Conservation (phyloP, 2,113 vertebrate species). For the Ptilorrhoa leucosticta region DNA sequence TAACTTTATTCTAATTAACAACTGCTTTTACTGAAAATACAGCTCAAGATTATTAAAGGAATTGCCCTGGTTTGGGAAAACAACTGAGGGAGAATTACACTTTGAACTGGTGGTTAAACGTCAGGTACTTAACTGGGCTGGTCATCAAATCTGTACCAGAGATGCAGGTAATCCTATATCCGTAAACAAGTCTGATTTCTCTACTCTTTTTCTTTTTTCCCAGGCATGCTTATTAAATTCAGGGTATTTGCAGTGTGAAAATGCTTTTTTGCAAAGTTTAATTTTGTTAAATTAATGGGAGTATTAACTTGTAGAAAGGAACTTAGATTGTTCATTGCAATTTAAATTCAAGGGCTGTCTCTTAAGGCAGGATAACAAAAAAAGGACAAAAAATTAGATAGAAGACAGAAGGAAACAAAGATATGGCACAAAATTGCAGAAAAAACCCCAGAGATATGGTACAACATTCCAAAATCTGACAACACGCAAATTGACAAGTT, state of each 20-base stretch:
- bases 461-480: not conserved
- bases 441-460: not conserved
- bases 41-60: not conserved
- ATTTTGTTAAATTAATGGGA: not conserved
- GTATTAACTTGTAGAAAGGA: not conserved
- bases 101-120: not conserved
- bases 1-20: not conserved
- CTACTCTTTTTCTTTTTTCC: not conserved
- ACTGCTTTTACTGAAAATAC: not conserved
- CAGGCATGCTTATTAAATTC: not conserved
- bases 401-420: not conserved
- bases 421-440: not conserved
- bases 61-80: not conserved
- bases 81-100: not conserved
- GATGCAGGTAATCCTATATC: fast-evolving
- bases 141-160: not conserved
- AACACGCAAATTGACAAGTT: not conserved
- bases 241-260: not conserved
- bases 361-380: not conserved
- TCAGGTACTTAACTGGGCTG: not conserved
- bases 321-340: not conserved
- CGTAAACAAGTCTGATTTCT: not conserved
- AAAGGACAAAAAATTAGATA: not conserved
- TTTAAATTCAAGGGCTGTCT: not conserved
- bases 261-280: not conserved